Base-by-base conservation (phyloP, 2,113 vertebrate genomes). In the Origma solitaria region DNA sequence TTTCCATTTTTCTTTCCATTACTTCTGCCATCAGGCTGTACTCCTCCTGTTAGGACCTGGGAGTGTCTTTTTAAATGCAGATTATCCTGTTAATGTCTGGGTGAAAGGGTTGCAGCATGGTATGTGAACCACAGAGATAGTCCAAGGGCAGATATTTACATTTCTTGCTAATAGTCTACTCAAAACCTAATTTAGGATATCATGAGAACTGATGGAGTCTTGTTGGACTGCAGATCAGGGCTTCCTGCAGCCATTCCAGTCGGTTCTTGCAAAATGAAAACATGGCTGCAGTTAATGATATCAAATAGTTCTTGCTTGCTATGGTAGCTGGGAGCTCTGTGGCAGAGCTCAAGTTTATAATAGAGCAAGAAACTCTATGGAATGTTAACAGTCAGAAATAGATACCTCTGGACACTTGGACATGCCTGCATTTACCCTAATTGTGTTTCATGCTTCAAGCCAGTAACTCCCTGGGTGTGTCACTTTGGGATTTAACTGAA, bases 351-450 rank as follows among this genome's bases (percentile, higher is more conserved):
- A 22, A 71, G 60, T 92, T 88, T 84, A 31, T 88, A 90, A 92
- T n/a, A 88, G 78, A 90, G 68, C 47, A 57, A 71, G 62, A 88
- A 88, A 45, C 60, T 60, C 40, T 79, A 0, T 90, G 88, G 93
- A 96, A 95, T 94, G 92, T 90, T 92, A 69, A n/a, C 69, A 86
- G 60, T 81, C 72, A 94, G 88, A 93, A 97, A 94, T 88, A 90
- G 96, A 96, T 78, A 81, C 69, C 86, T 60, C 80, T 88, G 95
- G 92, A 95, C 90, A 79, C 72, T 94, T 86, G 94, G 90, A 86
- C 80, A 50, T 93, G 93, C 77, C 90, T 97, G 53, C 79, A 86
- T 92, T 96, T 95, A 90, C 72, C 57, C 65, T 92, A 86, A 92
- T 71, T 92, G 86, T 75, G 40, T 83, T 90, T 83, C 76, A 21